These are phyloP conservation scores for Globia sparganii DNA, from an alignment of 2,888 invertebrate genomes.

Conservation along the genomic window DNA sequence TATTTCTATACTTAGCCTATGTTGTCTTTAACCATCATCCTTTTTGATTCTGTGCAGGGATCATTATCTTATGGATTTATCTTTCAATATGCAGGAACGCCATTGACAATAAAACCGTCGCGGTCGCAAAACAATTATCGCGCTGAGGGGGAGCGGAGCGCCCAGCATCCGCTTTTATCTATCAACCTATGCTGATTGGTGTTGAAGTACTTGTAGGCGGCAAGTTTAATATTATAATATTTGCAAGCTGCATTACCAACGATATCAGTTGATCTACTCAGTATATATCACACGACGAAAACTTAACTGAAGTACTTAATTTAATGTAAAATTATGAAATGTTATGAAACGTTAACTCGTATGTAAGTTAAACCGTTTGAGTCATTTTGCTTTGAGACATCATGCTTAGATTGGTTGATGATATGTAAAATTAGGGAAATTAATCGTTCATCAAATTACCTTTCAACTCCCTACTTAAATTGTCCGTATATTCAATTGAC, in stretches of 20 bases:
- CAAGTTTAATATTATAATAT: neutral
- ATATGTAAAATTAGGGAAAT: neutral
- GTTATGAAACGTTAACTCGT: neutral
- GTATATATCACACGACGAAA: neutral
- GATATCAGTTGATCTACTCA: neutral
- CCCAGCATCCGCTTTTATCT: constrained; percentile 21
- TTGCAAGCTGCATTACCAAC: neutral
- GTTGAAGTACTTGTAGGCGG: neutral
- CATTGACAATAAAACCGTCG: constrained; percentile 29
- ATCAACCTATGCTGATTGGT: constrained; percentile 31
- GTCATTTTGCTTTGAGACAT: neutral
- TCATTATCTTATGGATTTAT: constrained; percentile 11
- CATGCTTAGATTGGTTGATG: neutral
- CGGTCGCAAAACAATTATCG: constrained; percentile 43
- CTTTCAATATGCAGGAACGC: constrained; percentile 29
- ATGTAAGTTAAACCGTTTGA: neutral
- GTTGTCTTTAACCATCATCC: neutral
- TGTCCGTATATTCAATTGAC: neutral
- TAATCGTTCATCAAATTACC: too few species aligned
- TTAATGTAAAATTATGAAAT: neutral
- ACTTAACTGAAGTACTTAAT: neutral
- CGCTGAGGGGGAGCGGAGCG: constrained; percentile 20
- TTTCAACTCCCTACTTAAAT: neutral
- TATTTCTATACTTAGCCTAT: neutral
- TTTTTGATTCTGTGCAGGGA: neutral